phyloP scores from a whole-genome alignment of 2,888 invertebrate genomes.

The Harmothoe impar region DNA sequence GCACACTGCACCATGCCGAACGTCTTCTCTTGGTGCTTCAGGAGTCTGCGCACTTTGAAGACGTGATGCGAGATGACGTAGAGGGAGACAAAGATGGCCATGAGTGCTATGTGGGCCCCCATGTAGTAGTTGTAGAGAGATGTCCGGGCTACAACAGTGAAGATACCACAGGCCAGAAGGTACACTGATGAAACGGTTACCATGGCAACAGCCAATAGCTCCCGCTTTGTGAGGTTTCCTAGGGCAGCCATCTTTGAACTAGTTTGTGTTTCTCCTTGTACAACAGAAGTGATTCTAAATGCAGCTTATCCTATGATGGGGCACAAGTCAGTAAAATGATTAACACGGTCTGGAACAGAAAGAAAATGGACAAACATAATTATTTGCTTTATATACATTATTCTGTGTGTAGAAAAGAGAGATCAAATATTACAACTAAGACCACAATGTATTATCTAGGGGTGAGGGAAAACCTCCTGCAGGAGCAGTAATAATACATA shows the following conservation, averaged over 20 bases:
- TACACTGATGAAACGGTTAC: conserved; percentile 29
- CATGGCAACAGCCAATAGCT: conserved; percentile 8
- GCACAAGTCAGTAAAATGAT: no score
- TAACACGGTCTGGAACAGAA: no score
- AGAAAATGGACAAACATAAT: no score
- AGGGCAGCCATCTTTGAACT: background rate
- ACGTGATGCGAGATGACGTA: conserved; percentile 63
- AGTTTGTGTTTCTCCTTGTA: background rate
- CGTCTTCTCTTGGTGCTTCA: conserved; percentile 8
- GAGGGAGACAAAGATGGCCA: conserved; percentile 29
- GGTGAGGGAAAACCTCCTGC: no score
- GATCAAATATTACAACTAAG: no score
- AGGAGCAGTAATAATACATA: no score
- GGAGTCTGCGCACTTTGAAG: background rate
- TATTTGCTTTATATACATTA: no score
- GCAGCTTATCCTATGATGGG: no score
- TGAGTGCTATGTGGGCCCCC: conserved; percentile 60
- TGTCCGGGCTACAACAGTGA: conserved; percentile 53
- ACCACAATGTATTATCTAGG: no score
- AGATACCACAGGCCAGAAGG: background rate
- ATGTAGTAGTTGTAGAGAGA: conserved; percentile 63
- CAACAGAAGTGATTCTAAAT: no score
- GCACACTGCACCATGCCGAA: background rate
- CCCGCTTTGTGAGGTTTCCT: background rate
- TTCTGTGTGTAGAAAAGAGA: no score